phyloP scores from a whole-genome alignment of 2,113 vertebrate genomes.

The Oxyruncus cristatus region DNA sequence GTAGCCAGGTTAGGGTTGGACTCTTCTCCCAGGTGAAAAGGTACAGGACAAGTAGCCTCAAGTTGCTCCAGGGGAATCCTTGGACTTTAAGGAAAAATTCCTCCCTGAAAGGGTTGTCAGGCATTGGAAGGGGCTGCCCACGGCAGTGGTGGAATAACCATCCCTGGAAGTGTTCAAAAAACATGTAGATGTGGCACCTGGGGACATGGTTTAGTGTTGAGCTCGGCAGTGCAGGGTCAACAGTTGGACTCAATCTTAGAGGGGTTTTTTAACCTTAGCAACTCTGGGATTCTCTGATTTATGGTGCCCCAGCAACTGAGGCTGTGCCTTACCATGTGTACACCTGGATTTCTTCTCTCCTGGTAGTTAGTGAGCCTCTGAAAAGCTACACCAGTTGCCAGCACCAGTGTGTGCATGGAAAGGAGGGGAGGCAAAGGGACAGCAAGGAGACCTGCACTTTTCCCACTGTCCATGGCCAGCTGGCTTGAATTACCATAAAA shows the following conservation, averaged over 20 bases:
- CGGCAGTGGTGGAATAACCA: no score
- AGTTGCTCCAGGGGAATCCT: fast-evolving
- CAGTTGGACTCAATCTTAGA: fast-evolving
- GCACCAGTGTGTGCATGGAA: fast-evolving
- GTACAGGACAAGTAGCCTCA: fast-evolving
- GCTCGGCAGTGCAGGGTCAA: background rate
- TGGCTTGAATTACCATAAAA: background rate
- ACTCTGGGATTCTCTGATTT: no score
- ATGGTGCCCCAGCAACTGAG: background rate
- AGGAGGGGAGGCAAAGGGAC: background rate
- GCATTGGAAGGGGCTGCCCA: background rate
- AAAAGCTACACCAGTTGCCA: background rate
- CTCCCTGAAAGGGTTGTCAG: background rate
- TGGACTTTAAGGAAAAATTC: background rate
- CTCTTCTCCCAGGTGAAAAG: background rate
- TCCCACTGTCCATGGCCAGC: fast-evolving
- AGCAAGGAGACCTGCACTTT: background rate
- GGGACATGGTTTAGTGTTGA: background rate
- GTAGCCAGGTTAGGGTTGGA: fast-evolving
- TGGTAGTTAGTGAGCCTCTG: background rate
- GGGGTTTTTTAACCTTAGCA: background rate
- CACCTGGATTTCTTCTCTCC: background rate
- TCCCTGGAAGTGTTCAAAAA: background rate
- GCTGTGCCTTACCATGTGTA: fast-evolving
- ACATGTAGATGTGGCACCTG: background rate